Percentiles rank a stretch among this genome's conserved stretches.
phyloP scores from a whole-genome alignment of 2,888 invertebrate species.

The Strigamia maritima region DNA sequence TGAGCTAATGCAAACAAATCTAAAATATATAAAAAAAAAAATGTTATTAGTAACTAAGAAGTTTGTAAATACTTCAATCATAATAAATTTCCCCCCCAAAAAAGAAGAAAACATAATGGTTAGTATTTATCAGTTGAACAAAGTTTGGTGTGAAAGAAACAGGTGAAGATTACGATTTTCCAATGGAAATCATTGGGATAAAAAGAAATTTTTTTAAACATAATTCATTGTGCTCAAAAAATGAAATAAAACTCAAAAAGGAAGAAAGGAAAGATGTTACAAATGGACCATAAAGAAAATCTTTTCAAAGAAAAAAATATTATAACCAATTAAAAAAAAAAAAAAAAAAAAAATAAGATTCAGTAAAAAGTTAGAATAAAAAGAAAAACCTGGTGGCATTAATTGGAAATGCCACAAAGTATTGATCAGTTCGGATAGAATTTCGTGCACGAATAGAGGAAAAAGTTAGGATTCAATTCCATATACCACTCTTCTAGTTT shows the following conservation, averaged over 20 bases:
- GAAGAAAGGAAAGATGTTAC: not conserved
- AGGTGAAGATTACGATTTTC: not conserved
- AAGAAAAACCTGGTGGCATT: not conserved
- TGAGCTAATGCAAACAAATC: not conserved
- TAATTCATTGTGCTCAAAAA: not conserved
- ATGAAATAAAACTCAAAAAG: not conserved
- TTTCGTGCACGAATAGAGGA: not conserved
- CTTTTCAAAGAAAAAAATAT: not conserved
- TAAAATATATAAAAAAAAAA: not conserved
- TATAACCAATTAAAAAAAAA: not conserved
- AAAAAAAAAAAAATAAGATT: too few relatives aligned
- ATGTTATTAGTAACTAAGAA: not conserved
- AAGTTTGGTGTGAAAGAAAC: constrained; percentile 4
- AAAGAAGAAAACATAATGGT: not conserved
- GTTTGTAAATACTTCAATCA: not conserved
- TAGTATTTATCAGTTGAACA: not conserved
- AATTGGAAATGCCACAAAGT: not conserved
- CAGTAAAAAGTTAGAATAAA: not conserved
- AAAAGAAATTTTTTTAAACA: not conserved
- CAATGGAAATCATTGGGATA: not conserved
- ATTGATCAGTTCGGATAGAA: not conserved
- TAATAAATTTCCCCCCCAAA: too few relatives aligned
- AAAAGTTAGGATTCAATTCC: not conserved
- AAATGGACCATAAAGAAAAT: not conserved
- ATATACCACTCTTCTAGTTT: not conserved